These are phyloP conservation scores for Napeogenes inachia DNA, from an alignment of 2,888 invertebrate genomes.

Conservation along the genomic window DNA sequence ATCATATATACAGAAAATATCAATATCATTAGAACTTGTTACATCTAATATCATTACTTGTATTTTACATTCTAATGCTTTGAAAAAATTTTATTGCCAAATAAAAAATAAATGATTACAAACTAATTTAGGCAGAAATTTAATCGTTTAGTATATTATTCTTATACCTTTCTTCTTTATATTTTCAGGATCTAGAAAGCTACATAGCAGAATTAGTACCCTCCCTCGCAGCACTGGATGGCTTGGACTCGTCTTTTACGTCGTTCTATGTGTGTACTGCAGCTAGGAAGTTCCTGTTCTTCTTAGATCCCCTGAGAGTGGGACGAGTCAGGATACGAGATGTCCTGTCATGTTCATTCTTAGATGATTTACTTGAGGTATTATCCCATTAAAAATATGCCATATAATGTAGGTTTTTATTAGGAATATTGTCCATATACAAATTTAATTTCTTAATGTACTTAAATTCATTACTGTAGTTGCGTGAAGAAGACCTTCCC, in stretches of 20 bases:
- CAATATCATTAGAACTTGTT: too few relatives aligned
- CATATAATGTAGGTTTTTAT: background rate
- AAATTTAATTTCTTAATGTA: background rate
- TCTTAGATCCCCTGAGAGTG: slow-evolving; percentile 91
- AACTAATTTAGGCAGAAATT: too few relatives aligned
- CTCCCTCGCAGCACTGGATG: slow-evolving; percentile 92
- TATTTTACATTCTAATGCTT: too few relatives aligned
- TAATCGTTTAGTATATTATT: too few relatives aligned
- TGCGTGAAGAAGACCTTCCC: slow-evolving; percentile 89
- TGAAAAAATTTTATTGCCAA: too few relatives aligned
- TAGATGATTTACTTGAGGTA: slow-evolving; percentile 93
- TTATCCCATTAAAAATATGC: background rate
- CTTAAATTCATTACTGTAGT: slow-evolving; percentile 48
- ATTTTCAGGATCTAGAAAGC: slow-evolving; percentile 90
- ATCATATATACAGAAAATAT: too few relatives aligned
- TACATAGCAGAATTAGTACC: slow-evolving; percentile 96
- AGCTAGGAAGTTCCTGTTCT: slow-evolving; percentile 96
- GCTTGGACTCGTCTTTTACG: slow-evolving; percentile 94
- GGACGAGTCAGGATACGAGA: slow-evolving; percentile 94
- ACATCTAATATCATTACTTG: too few relatives aligned
- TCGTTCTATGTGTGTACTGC: slow-evolving; percentile 98
- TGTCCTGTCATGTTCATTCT: slow-evolving; percentile 92
- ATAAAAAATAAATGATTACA: too few relatives aligned
- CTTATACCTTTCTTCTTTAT: too few relatives aligned
- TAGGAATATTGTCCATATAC: slow-evolving; percentile 1